phyloP scores from a whole-genome alignment of 2,797 vertebrate genomes.

The Pseudotriccus pelzelni region DNA sequence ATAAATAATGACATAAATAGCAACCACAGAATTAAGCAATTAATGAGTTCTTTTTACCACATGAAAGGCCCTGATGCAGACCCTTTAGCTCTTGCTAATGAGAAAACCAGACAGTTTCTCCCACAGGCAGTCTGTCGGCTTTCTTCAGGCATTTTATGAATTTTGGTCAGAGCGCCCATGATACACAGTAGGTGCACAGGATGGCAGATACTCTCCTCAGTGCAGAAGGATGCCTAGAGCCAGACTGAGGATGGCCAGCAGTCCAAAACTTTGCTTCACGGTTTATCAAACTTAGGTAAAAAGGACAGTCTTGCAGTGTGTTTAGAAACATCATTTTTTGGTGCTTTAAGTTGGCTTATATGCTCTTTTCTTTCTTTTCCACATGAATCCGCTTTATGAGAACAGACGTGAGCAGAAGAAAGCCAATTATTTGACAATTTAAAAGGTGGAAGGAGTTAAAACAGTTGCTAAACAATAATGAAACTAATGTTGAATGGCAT shows the following conservation, averaged over 20 bases:
- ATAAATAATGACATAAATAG: conserved; percentile 66
- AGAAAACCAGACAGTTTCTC: conserved; percentile 61
- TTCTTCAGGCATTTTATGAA: conserved; percentile 46
- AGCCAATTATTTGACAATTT: conserved; percentile 63
- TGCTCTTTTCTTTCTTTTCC: neutral
- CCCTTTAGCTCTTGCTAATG: conserved; percentile 65
- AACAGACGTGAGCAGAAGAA: conserved; percentile 31
- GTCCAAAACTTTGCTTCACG: neutral
- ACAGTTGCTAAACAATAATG: conserved; percentile 60
- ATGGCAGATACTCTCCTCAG: neutral
- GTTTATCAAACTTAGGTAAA: neutral
- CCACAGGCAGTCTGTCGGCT: conserved; percentile 60
- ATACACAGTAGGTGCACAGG: neutral
- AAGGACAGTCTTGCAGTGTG: neutral
- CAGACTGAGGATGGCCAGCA: neutral
- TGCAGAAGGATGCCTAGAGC: neutral
- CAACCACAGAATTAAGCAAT: conserved; percentile 55
- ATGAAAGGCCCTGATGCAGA: conserved; percentile 47
- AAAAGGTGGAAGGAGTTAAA: conserved; percentile 10
- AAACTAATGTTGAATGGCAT: conserved; percentile 63
- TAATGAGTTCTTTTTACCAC: conserved; percentile 62
- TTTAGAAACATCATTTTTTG: neutral
- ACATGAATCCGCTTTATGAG: neutral
- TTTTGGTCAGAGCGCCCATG: neutral
- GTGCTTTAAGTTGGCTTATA: neutral